Evolutionary conservation across 2,888 invertebrate genomes (phyloP), one percentile per base, ranked within the genome.

Genomic region (Cephus sareptanus): DNA sequence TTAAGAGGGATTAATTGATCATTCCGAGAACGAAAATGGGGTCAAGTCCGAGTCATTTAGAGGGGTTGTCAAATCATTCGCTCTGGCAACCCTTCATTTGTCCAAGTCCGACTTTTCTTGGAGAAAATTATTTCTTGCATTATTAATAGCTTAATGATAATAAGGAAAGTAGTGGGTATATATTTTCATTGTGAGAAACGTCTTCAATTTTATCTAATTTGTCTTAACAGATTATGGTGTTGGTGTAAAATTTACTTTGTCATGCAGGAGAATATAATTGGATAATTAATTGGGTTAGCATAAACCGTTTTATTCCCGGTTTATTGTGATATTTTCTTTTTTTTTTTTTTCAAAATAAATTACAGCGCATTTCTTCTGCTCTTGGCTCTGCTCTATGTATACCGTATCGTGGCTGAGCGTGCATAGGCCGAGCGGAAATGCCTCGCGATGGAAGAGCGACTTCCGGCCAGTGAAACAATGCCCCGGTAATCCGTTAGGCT

Each of bases 401-500:
- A 31, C 3, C 30, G 30, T 71, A 30, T 71, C 71, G 31, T 34
- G 34, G 33, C 13, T 30, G 71, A 33, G 34, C 71, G 71, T 71
- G 34, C 71, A 34, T 71, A 71, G 71, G 31, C 82, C 80, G 79
- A 83, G 79, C 87, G 90, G 90, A 90, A 90, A 88, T 87, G 86
- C 85, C 85, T 85, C 85, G 86, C 87, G 89, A 89, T 89, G 89
- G 89, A 89, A 88, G 85, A 89, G 84, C 81, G 84, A 87, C 90
- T 89, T 90, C 90, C 90, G 89, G 56, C 83, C 82, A 78, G 85
- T 89, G 89, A 90, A 90, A 90, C 90, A 90, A 90, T 89, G 84
- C 87, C 79, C 78, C 74, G 76, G 74, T 68, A 71, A 71, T 78
- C 23, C 75, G 56, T 77, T 80, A 69, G 79, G 81, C 79, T 77